Evolutionary conservation across 2,888 invertebrate genomes (phyloP).

Genomic region (Blastobasis adustella): DNA sequence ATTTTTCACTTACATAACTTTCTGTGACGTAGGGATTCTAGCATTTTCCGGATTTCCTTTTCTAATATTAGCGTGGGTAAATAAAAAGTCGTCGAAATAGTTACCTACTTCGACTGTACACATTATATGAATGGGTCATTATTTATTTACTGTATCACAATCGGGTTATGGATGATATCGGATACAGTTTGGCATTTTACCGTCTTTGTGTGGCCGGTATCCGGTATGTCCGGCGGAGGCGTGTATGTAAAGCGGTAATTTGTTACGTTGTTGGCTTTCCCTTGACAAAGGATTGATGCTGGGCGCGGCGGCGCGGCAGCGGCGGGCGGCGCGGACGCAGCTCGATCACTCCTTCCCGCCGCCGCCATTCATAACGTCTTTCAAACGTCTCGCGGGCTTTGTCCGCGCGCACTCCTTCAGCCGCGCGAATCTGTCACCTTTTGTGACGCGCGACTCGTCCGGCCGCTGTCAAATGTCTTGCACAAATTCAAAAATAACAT

Average conservation of each 20-base stretch:
- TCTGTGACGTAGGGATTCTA: neutral
- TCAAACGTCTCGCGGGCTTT: conserved; percentile 57
- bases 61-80: no score
- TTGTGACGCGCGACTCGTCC: conserved; percentile 51
- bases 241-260: conserved; percentile 24
- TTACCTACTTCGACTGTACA: no score
- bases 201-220: neutral
- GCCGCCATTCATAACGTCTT: conserved; percentile 65
- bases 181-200: no score
- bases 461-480: conserved; percentile 71
- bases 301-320: conserved; percentile 22
- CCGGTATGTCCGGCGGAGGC: conserved; percentile 10
- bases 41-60: no score
- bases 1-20: conserved; percentile 9
- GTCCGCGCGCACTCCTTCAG: conserved; percentile 48
- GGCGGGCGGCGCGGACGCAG: conserved; percentile 33
- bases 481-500: conserved; percentile 74
- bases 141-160: no score
- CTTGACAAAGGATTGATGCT: conserved; percentile 44
- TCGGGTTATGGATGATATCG: no score
- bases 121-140: no score
- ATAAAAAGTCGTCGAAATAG: no score
- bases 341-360: conserved; percentile 69
- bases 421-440: conserved; percentile 57
- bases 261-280: conserved; percentile 21